Base-by-base conservation (phyloP, 1,140 invertebrate genomes). In the Harlomillsia oculata region DNA sequence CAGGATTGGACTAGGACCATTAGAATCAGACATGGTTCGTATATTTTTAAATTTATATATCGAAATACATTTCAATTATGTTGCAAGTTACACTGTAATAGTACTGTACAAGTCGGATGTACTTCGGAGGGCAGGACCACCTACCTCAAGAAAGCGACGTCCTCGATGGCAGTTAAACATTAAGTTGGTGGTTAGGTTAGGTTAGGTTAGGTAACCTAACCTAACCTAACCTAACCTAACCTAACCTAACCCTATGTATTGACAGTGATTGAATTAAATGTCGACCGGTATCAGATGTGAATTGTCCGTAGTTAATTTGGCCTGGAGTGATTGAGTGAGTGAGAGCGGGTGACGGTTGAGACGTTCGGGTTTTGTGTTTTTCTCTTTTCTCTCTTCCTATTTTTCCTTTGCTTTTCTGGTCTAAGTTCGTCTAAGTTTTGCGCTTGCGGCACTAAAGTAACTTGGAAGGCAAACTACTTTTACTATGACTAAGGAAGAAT, bases 181-280 rank as follows among this genome's bases (percentile, higher is more conserved):
- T 48, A 48, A 48, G 45, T 48, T 28, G 45, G 45, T 48, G 45
- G 45, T 48, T 32, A 48, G 34, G 36, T n/a, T n/a, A n/a, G n/a
- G n/a, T n/a, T n/a, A n/a, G n/a, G n/a, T n/a, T n/a, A n/a, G n/a
- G n/a, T n/a, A n/a, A n/a, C n/a, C n/a, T n/a, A n/a, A n/a, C n/a
- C n/a, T n/a, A n/a, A n/a, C 39, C 8, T 16, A 18, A 20, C 39
- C 14, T 16, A 20, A 41, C 39, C 8, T 41, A 16, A 8, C 16
- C 8, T 6, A 41, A 41, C 8, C 21, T 41, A 41, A 41, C n/a
- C 6, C 16, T 20, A 53, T 53, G 30, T 53, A 54, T 54, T 45
- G 39, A 54, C 39, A 54, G 40, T 46, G 52, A 45, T 54, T 54
- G 52, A 50, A 50, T 50, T 50, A 50, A 25, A 37, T 50, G 48